phyloP scores from a whole-genome alignment of 2,888 invertebrate species.

The Strigamia transsilvanica region DNA sequence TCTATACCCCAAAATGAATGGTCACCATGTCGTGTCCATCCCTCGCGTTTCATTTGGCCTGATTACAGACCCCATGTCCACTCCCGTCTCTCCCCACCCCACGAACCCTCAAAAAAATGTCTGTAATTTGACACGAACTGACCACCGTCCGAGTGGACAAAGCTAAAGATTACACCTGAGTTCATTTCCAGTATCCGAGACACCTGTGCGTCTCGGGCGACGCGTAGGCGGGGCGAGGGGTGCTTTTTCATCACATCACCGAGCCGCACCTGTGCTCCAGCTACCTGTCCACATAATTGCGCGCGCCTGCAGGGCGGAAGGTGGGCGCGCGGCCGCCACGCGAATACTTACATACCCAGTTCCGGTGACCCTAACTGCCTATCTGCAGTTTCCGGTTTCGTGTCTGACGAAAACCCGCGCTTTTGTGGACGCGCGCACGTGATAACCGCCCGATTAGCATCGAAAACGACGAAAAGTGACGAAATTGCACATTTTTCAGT shows the following conservation, averaged over 20 bases:
- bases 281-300: slow-evolving; percentile 51
- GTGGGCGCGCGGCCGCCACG: slow-evolving; percentile 49
- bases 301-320: slow-evolving; percentile 43
- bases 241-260: slow-evolving; percentile 38
- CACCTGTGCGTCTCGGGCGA: slow-evolving; percentile 1
- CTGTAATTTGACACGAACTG: slow-evolving; percentile 21
- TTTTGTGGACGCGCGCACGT: not conserved
- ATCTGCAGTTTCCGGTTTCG: slow-evolving; percentile 17
- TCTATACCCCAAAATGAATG: not conserved
- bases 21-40: not conserved
- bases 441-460: not conserved
- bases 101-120: not conserved
- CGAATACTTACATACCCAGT: slow-evolving; percentile 42
- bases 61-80: slow-evolving; percentile 13
- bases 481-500: not conserved
- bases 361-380: slow-evolving; percentile 32
- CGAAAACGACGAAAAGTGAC: not conserved
- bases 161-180: not conserved
- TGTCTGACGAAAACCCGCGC: not conserved
- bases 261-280: slow-evolving; percentile 24
- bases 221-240: slow-evolving; percentile 20
- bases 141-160: not conserved
- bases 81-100: not conserved
- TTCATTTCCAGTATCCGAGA: slow-evolving; percentile 9
- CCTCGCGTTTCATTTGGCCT: slow-evolving; percentile 20